These are phyloP conservation scores for Andrena dorsata DNA, from an alignment of 2,888 invertebrate species.

Conservation along the genomic window DNA sequence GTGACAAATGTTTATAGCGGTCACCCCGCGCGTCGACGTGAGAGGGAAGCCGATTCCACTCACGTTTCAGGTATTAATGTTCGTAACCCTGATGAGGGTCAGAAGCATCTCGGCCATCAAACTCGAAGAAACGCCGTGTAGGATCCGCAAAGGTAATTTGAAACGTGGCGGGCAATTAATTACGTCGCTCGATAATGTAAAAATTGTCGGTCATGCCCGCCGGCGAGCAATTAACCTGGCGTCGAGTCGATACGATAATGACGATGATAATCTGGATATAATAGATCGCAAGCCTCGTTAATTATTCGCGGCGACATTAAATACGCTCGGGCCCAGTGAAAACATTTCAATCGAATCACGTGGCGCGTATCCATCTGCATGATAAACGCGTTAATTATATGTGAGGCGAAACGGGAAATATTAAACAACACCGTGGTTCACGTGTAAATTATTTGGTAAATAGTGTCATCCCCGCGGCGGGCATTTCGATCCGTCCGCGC, in stretches of 20 bases:
- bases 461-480: neutral
- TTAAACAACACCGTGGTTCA: slow-evolving; percentile 1
- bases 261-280: slow-evolving; percentile 35
- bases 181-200: neutral
- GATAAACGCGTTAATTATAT: slow-evolving; percentile 55
- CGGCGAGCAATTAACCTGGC: slow-evolving; percentile 1
- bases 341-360: slow-evolving; percentile 51
- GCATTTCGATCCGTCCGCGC: neutral
- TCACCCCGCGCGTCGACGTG: slow-evolving; percentile 1
- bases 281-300: slow-evolving; percentile 25
- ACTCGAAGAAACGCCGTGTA: too few species aligned
- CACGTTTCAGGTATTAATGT: too few species aligned
- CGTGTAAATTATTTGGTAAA: slow-evolving; percentile 32
- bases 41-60: neutral
- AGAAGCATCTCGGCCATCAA: too few species aligned
- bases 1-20: slow-evolving; percentile 19
- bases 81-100: too few species aligned
- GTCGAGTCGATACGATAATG: slow-evolving; percentile 25
- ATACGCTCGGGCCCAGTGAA: slow-evolving; percentile 21
- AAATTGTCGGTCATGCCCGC: neutral
- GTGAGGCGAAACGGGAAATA: slow-evolving; percentile 14
- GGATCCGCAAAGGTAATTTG: too few species aligned
- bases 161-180: neutral
- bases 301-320: slow-evolving; percentile 37
- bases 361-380: slow-evolving; percentile 30